Percentiles rank a stretch among this genome's conserved stretches.
Evolutionary conservation across 2,888 invertebrate genomes (phyloP).

Genomic region (Polydrusus tereticollis): DNA sequence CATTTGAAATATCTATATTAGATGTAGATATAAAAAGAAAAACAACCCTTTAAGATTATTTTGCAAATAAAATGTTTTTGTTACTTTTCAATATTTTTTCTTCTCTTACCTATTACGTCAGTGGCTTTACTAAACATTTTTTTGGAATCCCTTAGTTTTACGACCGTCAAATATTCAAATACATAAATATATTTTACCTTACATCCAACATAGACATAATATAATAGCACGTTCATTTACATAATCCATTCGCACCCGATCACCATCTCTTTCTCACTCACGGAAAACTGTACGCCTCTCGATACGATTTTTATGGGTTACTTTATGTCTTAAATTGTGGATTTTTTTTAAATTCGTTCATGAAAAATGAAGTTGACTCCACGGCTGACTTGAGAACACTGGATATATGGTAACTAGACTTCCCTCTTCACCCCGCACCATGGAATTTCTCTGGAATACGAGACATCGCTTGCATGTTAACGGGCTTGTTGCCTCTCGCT

Average conservation of each 20-base stretch:
- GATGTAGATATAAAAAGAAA: too few relatives aligned
- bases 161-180: too few relatives aligned
- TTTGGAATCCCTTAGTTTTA: too few relatives aligned
- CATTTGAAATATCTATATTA: too few relatives aligned
- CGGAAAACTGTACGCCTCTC: neutral
- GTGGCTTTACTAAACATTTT: too few relatives aligned
- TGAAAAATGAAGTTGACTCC: constrained; percentile 59
- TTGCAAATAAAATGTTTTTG: too few relatives aligned
- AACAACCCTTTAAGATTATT: too few relatives aligned
- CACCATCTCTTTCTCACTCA: constrained; percentile 24
- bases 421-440: constrained; percentile 65
- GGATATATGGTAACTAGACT: constrained; percentile 69
- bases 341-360: constrained; percentile 43
- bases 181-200: neutral
- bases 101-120: too few relatives aligned
- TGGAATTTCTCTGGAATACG: constrained; percentile 68
- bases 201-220: neutral
- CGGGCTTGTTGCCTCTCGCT: constrained; percentile 64
- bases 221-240: constrained; percentile 30
- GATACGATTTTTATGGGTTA: neutral
- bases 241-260: constrained; percentile 28
- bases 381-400: constrained; percentile 69
- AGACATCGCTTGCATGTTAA: constrained; percentile 69
- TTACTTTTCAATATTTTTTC: too few relatives aligned
- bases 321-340: neutral